Base-by-base conservation (phyloP, 2,113 vertebrate species). In the Chiloscyllium plagiosum region DNA sequence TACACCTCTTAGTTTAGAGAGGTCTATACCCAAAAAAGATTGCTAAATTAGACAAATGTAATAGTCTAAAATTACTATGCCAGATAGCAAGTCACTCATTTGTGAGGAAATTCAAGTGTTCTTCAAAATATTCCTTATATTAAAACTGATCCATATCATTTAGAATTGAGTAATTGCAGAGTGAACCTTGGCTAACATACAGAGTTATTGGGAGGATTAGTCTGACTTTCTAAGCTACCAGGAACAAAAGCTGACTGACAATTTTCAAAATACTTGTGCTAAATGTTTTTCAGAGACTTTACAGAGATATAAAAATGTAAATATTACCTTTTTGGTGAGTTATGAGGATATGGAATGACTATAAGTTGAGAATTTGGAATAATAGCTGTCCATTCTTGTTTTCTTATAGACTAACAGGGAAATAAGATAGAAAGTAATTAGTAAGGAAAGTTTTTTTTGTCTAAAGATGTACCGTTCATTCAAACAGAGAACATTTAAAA, bases 311-410 rank as follows among this genome's bases (percentile, higher is more conserved):
- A 52, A 95, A 95, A 52, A 72, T 2, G 50, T 0, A 94, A 95
- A 33, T 2, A 24, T 97, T 98, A 99, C 99, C 98, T 99, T 97
- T 98, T 98, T 94, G 99, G 99, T 68, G 98, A 97, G 42, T 98
- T 96, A 76, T 98, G 99, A 83, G 99, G 99, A 97, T 97, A 99
- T 0, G 99, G 99, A 96, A 99, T 99, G 96, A 99, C 99, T 33
- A 99, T 99, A 3, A 99, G 98, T 97, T 99, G 99, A 61, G 99
- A 99, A 97, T 99, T 99, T 78, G 99, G 99, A 96, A 99, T 99
- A 97, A 99, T 99, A 95, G 99, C 99, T 0, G 98, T 99, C 99
- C 99, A 99, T 96, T 99, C 99, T 96, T 99, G 98, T 96, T 97
- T 98, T 96, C 98, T 98, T 94, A 98, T 29, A 17, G 98, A 97